Conservation (phyloP, 2,797 vertebrate genomes). For the Enteromius trimaculatus region DNA sequence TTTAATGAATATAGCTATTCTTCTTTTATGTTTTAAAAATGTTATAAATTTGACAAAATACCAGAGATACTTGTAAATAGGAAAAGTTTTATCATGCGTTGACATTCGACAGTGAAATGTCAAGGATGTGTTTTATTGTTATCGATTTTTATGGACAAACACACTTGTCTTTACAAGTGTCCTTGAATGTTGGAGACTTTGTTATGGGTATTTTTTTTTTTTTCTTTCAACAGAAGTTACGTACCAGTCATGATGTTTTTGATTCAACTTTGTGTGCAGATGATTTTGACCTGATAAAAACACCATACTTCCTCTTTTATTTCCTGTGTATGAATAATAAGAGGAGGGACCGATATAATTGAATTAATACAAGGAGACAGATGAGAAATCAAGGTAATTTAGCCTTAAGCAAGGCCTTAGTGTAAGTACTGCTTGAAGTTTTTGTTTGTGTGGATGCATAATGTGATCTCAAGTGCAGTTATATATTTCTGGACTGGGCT, state of each 20-base stretch:
- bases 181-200: constrained; percentile 51
- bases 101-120: constrained; percentile 39
- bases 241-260: constrained; percentile 32
- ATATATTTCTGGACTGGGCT: constrained; percentile 65
- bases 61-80: constrained; percentile 74
- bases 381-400: constrained; percentile 15
- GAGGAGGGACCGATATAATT: background rate
- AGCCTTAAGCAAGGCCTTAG: constrained; percentile 23
- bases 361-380: constrained; percentile 2
- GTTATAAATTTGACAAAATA: constrained; percentile 78
- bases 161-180: constrained; percentile 52
- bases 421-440: constrained; percentile 43
- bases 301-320: constrained; percentile 1
- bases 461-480: constrained; percentile 37
- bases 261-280: constrained; percentile 44
- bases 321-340: constrained; percentile 6
- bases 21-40: constrained; percentile 60
- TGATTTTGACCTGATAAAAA: constrained; percentile 11
- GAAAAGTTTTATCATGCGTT: constrained; percentile 69
- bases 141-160: constrained; percentile 53
- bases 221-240: constrained; percentile 3
- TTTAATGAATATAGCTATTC: constrained; percentile 60
- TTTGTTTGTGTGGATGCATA: constrained; percentile 52
- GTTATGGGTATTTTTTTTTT: constrained; percentile 44
- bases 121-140: constrained; percentile 40